A percentile compares a stretch with the other conserved stretches of the same genome.
Evolutionary conservation across 2,797 vertebrate species (phyloP).

Genomic region (Sebastes steindachneri): DNA sequence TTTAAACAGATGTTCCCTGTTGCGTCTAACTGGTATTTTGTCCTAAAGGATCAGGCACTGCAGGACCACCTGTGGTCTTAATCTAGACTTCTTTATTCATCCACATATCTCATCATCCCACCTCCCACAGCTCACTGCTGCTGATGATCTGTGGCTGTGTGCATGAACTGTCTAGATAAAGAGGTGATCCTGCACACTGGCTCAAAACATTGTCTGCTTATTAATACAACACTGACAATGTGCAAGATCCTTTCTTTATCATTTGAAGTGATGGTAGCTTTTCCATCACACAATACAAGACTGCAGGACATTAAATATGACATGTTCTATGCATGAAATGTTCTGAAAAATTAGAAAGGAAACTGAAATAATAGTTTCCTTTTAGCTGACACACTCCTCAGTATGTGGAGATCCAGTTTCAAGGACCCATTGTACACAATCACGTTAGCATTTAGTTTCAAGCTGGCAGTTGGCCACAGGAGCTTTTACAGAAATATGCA

Average conservation of each 20-base stretch:
- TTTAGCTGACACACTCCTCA: neutral
- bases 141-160: slow-evolving; percentile 5
- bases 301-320: neutral
- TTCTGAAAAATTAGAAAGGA: neutral
- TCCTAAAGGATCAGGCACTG: slow-evolving; percentile 18
- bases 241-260: neutral
- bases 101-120: slow-evolving; percentile 32
- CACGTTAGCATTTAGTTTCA: slow-evolving; percentile 29
- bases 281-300: neutral
- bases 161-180: slow-evolving; percentile 24
- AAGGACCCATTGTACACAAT: slow-evolving; percentile 13
- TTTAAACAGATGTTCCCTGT: slow-evolving; percentile 36
- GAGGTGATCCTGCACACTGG: neutral
- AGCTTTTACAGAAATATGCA: slow-evolving; percentile 61
- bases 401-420: slow-evolving; percentile 16
- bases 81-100: slow-evolving; percentile 47
- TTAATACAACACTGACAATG: neutral
- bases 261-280: neutral
- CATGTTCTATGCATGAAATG: neutral
- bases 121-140: slow-evolving; percentile 22
- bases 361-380: slow-evolving; percentile 17
- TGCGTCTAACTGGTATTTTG: slow-evolving; percentile 15
- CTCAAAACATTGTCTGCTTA: neutral
- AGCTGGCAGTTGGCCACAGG: slow-evolving; percentile 51
- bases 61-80: slow-evolving; percentile 46